Evolutionary conservation across 2,797 vertebrate species (phyloP).

Genomic region (Pseudochirops corinnae): DNA sequence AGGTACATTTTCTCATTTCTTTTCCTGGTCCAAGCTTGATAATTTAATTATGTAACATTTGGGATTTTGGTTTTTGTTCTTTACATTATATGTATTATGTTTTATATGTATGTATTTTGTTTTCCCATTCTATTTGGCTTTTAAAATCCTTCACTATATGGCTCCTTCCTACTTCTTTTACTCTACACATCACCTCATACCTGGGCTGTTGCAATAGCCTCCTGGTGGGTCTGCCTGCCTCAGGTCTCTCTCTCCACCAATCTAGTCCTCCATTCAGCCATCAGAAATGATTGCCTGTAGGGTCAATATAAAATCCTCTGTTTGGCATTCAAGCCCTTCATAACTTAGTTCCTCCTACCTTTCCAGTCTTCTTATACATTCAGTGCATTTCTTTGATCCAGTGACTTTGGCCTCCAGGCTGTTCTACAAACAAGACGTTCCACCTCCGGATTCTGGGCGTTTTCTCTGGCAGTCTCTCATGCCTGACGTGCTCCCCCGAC

Average conservation of each 20-base stretch:
- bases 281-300: neutral
- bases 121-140: neutral
- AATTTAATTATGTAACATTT: neutral
- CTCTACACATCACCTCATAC: neutral
- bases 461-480: neutral
- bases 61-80: neutral
- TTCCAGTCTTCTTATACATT: neutral
- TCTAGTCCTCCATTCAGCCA: neutral
- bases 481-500: neutral
- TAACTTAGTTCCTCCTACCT: neutral
- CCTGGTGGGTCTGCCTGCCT: neutral
- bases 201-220: neutral
- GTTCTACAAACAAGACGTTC: neutral
- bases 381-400: neutral
- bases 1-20: neutral
- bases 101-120: neutral
- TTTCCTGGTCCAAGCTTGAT: neutral
- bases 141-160: neutral
- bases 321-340: neutral
- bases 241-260: neutral
- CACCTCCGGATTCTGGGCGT: neutral
- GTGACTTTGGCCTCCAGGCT: neutral
- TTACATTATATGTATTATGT: neutral
- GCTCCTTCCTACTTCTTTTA: neutral
- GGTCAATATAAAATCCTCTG: neutral